A percentile compares a stretch with the other conserved stretches of the same genome.
Evolutionary conservation across 2,113 vertebrate species (phyloP).

Genomic region (Phrynocephalus versicolor): DNA sequence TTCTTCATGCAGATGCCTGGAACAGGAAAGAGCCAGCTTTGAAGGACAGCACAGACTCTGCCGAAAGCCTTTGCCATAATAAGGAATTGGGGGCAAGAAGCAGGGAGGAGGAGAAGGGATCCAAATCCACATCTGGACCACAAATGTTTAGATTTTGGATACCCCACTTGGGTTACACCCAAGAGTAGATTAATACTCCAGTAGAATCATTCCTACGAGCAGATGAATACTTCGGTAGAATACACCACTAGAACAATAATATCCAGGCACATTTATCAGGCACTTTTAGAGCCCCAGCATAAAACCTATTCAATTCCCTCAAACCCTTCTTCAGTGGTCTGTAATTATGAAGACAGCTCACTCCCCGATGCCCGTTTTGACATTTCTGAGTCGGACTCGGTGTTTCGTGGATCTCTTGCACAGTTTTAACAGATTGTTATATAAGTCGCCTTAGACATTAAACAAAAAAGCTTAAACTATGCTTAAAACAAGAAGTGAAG

Average conservation of each 20-base stretch:
- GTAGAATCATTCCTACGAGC: neutral
- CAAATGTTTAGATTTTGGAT: neutral
- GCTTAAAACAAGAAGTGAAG: no score
- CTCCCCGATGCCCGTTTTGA: no score
- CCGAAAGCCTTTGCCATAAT: neutral
- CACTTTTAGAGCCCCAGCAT: neutral
- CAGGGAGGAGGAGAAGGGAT: neutral
- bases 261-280: neutral
- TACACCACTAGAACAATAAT: neutral
- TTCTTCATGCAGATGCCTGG: conserved; percentile 90
- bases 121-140: neutral
- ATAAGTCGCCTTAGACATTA: no score
- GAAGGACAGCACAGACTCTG: neutral
- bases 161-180: neutral
- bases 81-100: no score
- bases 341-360: neutral
- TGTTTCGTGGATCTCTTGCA: no score
- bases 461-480: no score
- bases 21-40: neutral
- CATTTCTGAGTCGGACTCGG: no score
- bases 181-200: no score
- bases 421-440: no score
- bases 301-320: neutral
- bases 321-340: neutral
- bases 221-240: neutral